A percentile compares a stretch with the other conserved stretches of the same genome.
phyloP scores from a whole-genome alignment of 2,797 vertebrate species.

The Glyptemys insculpta region DNA sequence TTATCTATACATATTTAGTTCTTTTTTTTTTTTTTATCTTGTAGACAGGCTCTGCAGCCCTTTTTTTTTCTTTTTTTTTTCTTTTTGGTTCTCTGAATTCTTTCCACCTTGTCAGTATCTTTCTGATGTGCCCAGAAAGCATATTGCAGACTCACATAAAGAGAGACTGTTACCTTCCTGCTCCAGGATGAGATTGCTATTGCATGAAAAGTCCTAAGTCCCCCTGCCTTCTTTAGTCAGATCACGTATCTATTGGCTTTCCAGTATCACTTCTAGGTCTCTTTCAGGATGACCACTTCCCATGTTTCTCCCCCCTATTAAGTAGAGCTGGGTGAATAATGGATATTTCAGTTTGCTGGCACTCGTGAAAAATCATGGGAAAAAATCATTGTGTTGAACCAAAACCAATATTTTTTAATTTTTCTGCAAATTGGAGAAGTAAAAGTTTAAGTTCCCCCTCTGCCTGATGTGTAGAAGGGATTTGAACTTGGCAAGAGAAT shows the following conservation, averaged over 20 bases:
- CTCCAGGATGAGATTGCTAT: neutral
- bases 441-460: no score
- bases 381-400: no score
- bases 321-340: no score
- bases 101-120: neutral
- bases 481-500: no score
- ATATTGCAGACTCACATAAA: neutral
- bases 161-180: neutral
- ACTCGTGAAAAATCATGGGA: no score
- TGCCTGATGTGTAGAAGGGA: no score
- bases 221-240: neutral
- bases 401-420: no score
- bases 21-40: neutral
- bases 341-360: no score
- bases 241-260: neutral
- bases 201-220: neutral
- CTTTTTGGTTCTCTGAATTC: neutral
- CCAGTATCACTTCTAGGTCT: neutral
- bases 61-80: neutral
- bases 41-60: neutral
- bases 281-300: neutral
- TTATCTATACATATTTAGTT: neutral
- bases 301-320: neutral
- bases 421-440: no score
- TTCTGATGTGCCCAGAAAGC: neutral